phyloP scores from a whole-genome alignment of 2,888 invertebrate genomes.

The Pyrrhia umbra region DNA sequence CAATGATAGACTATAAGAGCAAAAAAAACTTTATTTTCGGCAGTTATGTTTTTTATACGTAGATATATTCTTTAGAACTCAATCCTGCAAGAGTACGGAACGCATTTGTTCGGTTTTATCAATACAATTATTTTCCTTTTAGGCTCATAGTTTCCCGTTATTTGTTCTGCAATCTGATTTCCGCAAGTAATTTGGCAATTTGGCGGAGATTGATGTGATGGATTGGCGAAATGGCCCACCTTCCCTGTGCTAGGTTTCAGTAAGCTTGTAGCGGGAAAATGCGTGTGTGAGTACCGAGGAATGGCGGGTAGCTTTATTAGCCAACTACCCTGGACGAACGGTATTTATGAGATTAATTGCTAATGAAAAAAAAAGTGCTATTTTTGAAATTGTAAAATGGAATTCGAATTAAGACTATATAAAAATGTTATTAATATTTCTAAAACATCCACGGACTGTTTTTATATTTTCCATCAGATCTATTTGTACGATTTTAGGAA shows the following conservation, averaged over 20 bases:
- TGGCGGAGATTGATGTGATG: conserved; percentile 43
- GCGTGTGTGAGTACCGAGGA: background rate
- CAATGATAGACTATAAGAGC: too few relatives aligned
- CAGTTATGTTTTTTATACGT: background rate
- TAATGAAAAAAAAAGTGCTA: background rate
- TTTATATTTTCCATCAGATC: background rate
- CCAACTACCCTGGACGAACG: background rate
- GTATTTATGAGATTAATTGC: background rate
- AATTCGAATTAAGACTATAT: too few relatives aligned
- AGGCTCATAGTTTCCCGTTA: conserved; percentile 3
- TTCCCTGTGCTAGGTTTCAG: conserved; percentile 24
- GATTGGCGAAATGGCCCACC: conserved; percentile 42
- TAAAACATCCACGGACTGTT: background rate
- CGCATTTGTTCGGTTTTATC: background rate
- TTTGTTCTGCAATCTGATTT: conserved; percentile 36
- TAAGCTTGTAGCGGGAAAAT: conserved; percentile 10
- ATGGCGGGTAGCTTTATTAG: too few relatives aligned
- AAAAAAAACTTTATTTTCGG: too few relatives aligned
- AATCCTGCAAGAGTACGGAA: background rate
- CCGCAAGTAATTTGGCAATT: conserved; percentile 32
- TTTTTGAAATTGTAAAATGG: too few relatives aligned
- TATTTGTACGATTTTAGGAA: background rate
- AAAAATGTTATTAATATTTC: background rate
- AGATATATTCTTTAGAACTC: background rate
- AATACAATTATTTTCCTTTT: background rate